phyloP scores from a whole-genome alignment of 1,140 invertebrate species.

The Lordiphosa collinella region DNA sequence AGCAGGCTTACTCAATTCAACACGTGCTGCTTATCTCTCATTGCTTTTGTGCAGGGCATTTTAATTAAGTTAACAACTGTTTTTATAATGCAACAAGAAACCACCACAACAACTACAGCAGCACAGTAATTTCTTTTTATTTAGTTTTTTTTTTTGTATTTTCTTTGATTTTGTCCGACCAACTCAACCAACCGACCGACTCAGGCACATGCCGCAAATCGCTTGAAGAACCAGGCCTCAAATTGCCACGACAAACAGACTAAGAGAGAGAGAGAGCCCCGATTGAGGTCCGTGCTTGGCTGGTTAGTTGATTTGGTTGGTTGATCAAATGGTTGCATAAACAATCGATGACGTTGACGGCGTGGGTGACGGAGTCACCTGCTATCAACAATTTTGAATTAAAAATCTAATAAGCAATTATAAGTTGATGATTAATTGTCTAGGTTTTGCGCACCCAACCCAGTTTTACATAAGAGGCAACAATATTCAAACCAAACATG shows the following conservation, averaged over 20 bases:
- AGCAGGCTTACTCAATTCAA: not conserved
- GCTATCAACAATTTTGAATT: constrained; percentile 17
- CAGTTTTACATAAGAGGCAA: constrained; percentile 9
- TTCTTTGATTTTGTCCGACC: constrained; percentile 35
- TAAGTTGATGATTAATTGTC: constrained; percentile 1
- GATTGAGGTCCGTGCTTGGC: constrained; percentile 10
- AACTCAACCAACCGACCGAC: constrained; percentile 27
- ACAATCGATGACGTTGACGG: constrained; percentile 29
- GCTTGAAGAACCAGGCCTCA: constrained; percentile 1
- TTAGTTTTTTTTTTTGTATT: constrained; percentile 12
- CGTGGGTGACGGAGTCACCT: constrained; percentile 34
- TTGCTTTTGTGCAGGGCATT: constrained; percentile 42
- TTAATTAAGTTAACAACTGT: constrained; percentile 72
- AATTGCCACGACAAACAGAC: not conserved
- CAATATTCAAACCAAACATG: constrained; percentile 2
- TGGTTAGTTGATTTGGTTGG: constrained; percentile 24
- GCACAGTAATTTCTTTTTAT: constrained; percentile 39
- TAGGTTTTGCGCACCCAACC: not conserved
- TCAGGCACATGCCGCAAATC: constrained; percentile 26
- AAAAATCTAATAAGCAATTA: constrained; percentile 35
- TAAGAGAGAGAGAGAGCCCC: not conserved
- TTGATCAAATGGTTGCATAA: constrained; percentile 24
- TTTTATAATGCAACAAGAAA: constrained; percentile 35
- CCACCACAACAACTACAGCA: constrained; percentile 12
- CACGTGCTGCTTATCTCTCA: constrained; percentile 17